A percentile compares a stretch with the other conserved stretches of the same genome.
phyloP scores from a whole-genome alignment of 2,888 invertebrate species.

The Polymixis flavicincta region DNA sequence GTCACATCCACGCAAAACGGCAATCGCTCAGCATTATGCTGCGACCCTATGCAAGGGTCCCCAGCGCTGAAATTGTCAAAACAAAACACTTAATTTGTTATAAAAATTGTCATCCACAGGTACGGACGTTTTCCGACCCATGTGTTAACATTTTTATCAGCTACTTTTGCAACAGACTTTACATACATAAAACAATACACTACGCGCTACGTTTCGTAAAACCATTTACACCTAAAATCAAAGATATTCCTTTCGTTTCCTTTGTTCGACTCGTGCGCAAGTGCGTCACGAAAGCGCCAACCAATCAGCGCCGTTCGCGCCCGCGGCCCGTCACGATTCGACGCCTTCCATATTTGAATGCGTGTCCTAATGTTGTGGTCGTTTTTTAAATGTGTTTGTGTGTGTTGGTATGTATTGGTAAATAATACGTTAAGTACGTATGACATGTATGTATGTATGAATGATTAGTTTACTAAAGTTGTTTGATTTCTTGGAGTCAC shows the following conservation, averaged over 20 bases:
- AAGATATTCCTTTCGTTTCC: slow-evolving; percentile 60
- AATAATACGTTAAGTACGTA: slow-evolving; percentile 45
- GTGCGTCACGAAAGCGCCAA: slow-evolving; percentile 64
- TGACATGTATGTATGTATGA: not conserved
- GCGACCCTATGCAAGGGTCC: too few relatives aligned
- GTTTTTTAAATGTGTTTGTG: slow-evolving; percentile 66
- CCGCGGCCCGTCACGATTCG: slow-evolving; percentile 83
- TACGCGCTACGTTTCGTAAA: slow-evolving; percentile 18
- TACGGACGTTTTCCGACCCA: too few relatives aligned
- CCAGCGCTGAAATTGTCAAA: too few relatives aligned
- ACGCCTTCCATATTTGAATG: slow-evolving; percentile 82
- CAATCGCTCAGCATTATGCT: too few relatives aligned
- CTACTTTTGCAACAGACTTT: not conserved
- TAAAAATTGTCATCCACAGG: not conserved
- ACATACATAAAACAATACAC: not conserved
- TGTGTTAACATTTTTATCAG: not conserved
- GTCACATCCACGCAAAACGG: too few relatives aligned
- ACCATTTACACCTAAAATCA: slow-evolving; percentile 53
- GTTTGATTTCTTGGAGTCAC: not conserved
- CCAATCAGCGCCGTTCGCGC: slow-evolving; percentile 80
- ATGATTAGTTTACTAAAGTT: not conserved
- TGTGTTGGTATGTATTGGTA: slow-evolving; percentile 59
- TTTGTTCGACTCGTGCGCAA: slow-evolving; percentile 67
- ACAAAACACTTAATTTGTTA: not conserved
- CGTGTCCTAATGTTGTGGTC: slow-evolving; percentile 72